A percentile compares a stretch with the other conserved stretches of the same genome.
These are phyloP conservation scores for Delichon dasypus DNA, from an alignment of 2,797 vertebrate species.

Conservation along the genomic window DNA sequence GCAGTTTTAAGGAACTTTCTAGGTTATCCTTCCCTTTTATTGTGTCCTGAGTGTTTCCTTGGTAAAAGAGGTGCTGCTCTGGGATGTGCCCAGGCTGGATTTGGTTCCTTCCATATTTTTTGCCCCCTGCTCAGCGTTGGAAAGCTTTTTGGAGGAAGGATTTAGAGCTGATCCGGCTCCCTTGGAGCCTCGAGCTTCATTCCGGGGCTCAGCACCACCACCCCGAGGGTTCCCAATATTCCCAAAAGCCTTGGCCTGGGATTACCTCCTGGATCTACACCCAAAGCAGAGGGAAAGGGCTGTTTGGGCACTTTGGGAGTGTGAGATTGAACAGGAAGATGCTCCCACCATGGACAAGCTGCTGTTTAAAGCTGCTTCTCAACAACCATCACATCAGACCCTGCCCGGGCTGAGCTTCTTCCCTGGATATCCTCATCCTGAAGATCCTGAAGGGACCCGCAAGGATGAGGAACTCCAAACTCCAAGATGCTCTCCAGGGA, in stretches of 20 bases:
- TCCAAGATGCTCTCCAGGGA: background rate
- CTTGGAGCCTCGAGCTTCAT: background rate
- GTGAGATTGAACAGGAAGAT: fast-evolving
- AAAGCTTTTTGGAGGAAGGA: background rate
- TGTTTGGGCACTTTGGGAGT: fast-evolving
- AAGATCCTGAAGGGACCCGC: background rate
- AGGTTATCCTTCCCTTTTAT: background rate
- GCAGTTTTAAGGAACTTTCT: background rate
- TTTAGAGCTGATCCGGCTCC: background rate
- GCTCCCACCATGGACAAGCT: background rate
- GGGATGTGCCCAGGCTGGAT: background rate
- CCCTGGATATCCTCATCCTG: background rate
- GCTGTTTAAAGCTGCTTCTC: background rate
- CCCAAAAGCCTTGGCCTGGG: background rate
- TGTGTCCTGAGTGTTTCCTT: background rate
- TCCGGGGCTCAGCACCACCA: background rate
- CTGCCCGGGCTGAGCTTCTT: background rate
- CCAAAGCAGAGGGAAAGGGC: fast-evolving
- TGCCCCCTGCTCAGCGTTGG: fast-evolving
- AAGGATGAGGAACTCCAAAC: fast-evolving
- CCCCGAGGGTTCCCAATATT: background rate
- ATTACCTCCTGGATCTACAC: background rate
- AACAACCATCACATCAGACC: fast-evolving
- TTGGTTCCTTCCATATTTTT: background rate
- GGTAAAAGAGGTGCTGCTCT: background rate